Evolutionary conservation across 2,797 vertebrate genomes (phyloP).

Genomic region (Meda fulgida): DNA sequence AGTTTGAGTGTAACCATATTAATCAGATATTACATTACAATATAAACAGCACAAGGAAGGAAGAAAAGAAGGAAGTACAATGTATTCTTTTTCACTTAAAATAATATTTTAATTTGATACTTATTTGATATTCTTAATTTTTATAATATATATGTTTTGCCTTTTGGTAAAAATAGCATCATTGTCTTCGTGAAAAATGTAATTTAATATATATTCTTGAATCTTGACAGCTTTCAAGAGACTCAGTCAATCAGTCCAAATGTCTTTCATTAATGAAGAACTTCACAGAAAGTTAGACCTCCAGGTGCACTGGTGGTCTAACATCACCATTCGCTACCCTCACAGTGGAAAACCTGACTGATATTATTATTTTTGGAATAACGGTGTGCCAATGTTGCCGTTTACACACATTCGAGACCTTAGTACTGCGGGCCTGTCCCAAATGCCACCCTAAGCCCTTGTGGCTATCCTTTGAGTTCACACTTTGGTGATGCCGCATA

Average conservation of each 20-base stretch:
- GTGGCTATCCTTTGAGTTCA: neutral
- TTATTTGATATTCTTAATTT: too few species aligned
- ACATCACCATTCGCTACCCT: neutral
- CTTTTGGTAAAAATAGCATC: neutral
- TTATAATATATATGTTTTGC: too few species aligned
- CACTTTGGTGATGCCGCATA: neutral
- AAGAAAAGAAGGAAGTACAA: too few species aligned
- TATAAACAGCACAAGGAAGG: too few species aligned
- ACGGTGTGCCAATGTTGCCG: conserved; percentile 58
- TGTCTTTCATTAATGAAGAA: neutral
- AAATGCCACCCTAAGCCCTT: neutral
- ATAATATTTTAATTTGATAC: too few species aligned
- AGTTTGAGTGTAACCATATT: neutral
- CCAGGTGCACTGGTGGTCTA: neutral
- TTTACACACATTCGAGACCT: conserved; percentile 30
- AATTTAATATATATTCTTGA: neutral
- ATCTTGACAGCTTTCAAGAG: neutral
- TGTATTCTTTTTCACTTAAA: too few species aligned
- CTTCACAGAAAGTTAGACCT: neutral
- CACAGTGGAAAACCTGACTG: conserved; percentile 57
- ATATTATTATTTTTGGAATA: conserved; percentile 47
- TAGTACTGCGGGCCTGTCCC: neutral
- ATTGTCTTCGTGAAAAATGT: neutral
- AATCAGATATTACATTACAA: neutral
- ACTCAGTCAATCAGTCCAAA: neutral